phyloP scores from a whole-genome alignment of 1,140 invertebrate genomes.

The Cydia splendana region DNA sequence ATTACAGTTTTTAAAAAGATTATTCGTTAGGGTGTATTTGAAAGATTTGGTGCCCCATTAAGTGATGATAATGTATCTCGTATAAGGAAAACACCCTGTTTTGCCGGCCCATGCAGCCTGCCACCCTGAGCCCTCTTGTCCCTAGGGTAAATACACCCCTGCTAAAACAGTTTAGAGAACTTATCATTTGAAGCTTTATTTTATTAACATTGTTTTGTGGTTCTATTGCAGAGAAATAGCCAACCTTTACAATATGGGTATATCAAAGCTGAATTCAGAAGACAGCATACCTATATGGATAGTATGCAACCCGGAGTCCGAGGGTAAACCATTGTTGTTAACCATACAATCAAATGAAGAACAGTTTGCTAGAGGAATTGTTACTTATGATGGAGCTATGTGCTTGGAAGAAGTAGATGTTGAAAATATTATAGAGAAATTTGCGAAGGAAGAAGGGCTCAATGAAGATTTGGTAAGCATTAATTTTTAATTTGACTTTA shows the following conservation, averaged over 20 bases:
- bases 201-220: neutral
- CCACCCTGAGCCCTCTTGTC: too few species aligned
- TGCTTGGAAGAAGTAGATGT: slow-evolving; percentile 64
- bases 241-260: slow-evolving; percentile 63
- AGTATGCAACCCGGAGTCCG: slow-evolving; percentile 60
- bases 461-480: slow-evolving; percentile 55
- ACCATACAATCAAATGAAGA: slow-evolving; percentile 64
- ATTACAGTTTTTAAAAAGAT: neutral
- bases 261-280: slow-evolving; percentile 46
- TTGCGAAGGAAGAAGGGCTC: slow-evolving; percentile 52
- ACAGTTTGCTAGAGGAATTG: slow-evolving; percentile 70
- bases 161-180: too few species aligned
- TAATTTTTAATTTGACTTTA: neutral
- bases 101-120: too few species aligned
- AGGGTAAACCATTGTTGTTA: slow-evolving; percentile 58
- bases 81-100: too few species aligned
- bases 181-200: neutral
- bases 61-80: too few species aligned
- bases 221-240: slow-evolving; percentile 64
- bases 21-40: too few species aligned
- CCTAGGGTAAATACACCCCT: too few species aligned
- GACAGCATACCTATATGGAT: slow-evolving; percentile 71
- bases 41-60: too few species aligned
- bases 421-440: slow-evolving; percentile 54
- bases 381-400: slow-evolving; percentile 56